Percentiles rank a stretch among this genome's conserved stretches.
These are phyloP conservation scores for Brachyrhaphis roseni DNA, from an alignment of 2,797 vertebrate species.

Conservation along the genomic window DNA sequence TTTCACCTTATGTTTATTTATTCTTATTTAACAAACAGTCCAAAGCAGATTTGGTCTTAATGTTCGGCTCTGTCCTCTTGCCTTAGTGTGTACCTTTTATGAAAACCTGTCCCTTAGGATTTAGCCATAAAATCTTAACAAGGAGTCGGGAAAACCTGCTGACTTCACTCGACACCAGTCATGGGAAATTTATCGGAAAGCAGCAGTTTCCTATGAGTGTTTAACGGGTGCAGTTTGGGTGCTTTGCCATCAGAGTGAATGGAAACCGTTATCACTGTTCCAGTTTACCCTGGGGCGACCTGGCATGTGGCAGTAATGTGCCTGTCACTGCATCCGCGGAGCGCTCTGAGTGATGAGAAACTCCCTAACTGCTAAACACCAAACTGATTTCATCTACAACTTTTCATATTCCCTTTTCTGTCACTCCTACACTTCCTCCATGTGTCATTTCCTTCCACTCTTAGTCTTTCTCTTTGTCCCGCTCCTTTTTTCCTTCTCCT, in stretches of 20 bases:
- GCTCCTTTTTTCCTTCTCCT: slow-evolving; percentile 21
- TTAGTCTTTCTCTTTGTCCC: slow-evolving; percentile 29
- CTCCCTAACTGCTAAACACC: slow-evolving; percentile 59
- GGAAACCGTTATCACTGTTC: slow-evolving; percentile 66
- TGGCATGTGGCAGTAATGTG: slow-evolving; percentile 59
- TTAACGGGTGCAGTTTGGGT: slow-evolving; percentile 47
- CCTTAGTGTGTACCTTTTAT: neutral
- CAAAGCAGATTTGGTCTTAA: neutral
- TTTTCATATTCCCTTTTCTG: slow-evolving; percentile 7
- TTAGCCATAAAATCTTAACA: slow-evolving; percentile 37
- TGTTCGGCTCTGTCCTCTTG: neutral
- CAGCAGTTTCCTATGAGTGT: slow-evolving; percentile 59
- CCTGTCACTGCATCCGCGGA: slow-evolving; percentile 56
- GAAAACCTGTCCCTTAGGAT: slow-evolving; percentile 13
- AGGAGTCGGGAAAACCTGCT: slow-evolving; percentile 48
- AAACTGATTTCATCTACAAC: slow-evolving; percentile 50
- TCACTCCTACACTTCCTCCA: slow-evolving; percentile 10
- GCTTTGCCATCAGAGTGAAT: slow-evolving; percentile 58
- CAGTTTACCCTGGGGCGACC: slow-evolving; percentile 51
- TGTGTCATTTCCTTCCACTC: slow-evolving; percentile 22
- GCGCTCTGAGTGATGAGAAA: slow-evolving; percentile 57
- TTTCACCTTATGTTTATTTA: neutral
- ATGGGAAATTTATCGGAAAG: slow-evolving; percentile 62
- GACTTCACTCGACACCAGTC: slow-evolving; percentile 45
- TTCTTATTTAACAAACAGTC: neutral